Evolutionary conservation across 2,113 vertebrate species (phyloP), one percentile per base, ranked within the genome.

Genomic region (Polypterus bichir): DNA sequence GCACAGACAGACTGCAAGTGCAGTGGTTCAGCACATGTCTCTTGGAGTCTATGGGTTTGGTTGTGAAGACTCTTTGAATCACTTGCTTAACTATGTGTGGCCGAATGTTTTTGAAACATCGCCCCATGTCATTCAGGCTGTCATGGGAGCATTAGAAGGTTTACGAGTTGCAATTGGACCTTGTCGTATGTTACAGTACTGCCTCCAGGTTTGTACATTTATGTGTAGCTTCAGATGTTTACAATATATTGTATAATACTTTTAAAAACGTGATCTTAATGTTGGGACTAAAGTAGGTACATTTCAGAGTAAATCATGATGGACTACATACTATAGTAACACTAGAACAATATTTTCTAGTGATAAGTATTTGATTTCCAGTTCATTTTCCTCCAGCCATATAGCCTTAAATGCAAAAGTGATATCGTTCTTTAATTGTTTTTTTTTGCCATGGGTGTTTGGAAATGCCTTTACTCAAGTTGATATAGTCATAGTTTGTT

Each of bases 21-120:
- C 95, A 0, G 96, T 98, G 63, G 95, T 99, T n/a, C 96, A 98
- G 2, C 96, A 99, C 68, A 98, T 98, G 94, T 99, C 94, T 5
- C 84, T 99, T 57, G 96, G 95, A 0, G 96, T 99, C 7, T 99
- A 97, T 64, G 95, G 96, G 0, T 99, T 99, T 11, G 96, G 95
- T 65, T 99, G 96, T 47, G 96, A 99, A 69, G 94, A 98, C 70
- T 97, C 94, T 0, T 87, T 99, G 5, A 99, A 99, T 73, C 95
- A 99, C 67, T 76, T 98, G 72, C 73, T 99, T 45, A 99, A 99
- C 71, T 99, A 98, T 0, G 96, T 99, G 9, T 99, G 96, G 96
- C 96, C 96, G 4, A 98, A 98, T 2, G 94, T 97, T 47, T 98
- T 98, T 57, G 95, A 99, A 78, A 99, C 95, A 1, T 99, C 96